These are phyloP conservation scores for Ahaetulla prasina DNA, from an alignment of 2,113 vertebrate genomes.

Conservation along the genomic window DNA sequence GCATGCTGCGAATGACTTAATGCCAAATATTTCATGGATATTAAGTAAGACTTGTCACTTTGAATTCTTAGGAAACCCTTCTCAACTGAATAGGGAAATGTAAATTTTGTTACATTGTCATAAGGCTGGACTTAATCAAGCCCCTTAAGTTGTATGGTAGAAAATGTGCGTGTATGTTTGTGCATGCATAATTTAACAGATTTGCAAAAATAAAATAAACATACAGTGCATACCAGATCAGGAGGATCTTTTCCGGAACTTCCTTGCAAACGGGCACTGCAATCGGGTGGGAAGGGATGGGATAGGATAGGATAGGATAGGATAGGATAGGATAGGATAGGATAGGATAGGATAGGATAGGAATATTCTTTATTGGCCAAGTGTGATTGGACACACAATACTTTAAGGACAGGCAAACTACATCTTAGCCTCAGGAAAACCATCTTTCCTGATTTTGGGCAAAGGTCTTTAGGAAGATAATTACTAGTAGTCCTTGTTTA, in stretches of 20 bases:
- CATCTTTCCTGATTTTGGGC: not conserved
- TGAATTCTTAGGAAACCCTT: slow-evolving; percentile 20
- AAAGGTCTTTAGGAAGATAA: not conserved
- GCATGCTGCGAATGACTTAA: slow-evolving; percentile 32
- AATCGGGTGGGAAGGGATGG: too few species aligned
- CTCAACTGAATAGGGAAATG: not conserved
- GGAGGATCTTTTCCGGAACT: not conserved
- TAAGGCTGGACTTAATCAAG: not conserved
- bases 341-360: not conserved
- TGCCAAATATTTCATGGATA: slow-evolving; percentile 7
- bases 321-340: too few species aligned
- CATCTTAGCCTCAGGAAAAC: not conserved
- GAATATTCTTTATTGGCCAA: not conserved
- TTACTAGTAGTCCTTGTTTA: not conserved
- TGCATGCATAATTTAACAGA: not conserved
- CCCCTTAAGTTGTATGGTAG: not conserved
- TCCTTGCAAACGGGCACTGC: too few species aligned
- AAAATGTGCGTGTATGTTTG: not conserved
- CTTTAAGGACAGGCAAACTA: not conserved
- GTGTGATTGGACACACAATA: not conserved
- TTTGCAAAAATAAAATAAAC: not conserved
- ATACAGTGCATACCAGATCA: not conserved
- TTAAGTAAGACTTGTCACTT: slow-evolving; percentile 36
- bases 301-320: too few species aligned
- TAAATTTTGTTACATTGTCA: not conserved